Evolutionary conservation across 1,140 invertebrate genomes (phyloP).

Genomic region (Daktulosphaira vitifoliae): DNA sequence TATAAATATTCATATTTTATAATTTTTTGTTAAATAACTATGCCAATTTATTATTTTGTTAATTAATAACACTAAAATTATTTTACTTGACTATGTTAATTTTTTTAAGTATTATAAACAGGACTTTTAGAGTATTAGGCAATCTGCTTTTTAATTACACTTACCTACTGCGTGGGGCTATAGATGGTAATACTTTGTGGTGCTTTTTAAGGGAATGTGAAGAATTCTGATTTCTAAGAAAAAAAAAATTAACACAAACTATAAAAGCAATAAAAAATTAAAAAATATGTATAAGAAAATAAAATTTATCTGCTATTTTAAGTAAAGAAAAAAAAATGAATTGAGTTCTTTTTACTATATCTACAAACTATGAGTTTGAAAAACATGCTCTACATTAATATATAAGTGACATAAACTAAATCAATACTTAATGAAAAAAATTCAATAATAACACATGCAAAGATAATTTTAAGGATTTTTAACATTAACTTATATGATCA

Average conservation of each 20-base stretch:
- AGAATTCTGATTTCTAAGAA: constrained; percentile 29
- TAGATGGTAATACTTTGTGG: constrained; percentile 9
- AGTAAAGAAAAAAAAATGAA: neutral
- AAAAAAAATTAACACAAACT: neutral
- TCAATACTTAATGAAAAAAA: neutral
- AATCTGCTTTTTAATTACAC: neutral
- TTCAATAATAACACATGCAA: neutral
- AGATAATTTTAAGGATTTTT: too few species aligned
- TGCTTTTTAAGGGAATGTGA: constrained; percentile 3
- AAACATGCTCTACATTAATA: too few species aligned
- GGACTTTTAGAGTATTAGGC: too few species aligned
- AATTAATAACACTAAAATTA: too few species aligned
- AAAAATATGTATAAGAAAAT: neutral
- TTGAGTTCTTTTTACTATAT: neutral
- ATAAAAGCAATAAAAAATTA: neutral
- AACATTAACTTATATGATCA: too few species aligned
- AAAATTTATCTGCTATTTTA: neutral
- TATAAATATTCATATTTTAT: too few species aligned
- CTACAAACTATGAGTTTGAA: neutral
- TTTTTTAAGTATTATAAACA: too few species aligned
- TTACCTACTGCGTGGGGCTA: constrained; percentile 10
- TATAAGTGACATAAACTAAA: neutral
- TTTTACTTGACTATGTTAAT: too few species aligned
- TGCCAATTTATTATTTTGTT: too few species aligned
- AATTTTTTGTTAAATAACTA: too few species aligned